These are phyloP conservation scores for Archips xylosteana DNA, from an alignment of 2,888 invertebrate genomes.

Conservation along the genomic window DNA sequence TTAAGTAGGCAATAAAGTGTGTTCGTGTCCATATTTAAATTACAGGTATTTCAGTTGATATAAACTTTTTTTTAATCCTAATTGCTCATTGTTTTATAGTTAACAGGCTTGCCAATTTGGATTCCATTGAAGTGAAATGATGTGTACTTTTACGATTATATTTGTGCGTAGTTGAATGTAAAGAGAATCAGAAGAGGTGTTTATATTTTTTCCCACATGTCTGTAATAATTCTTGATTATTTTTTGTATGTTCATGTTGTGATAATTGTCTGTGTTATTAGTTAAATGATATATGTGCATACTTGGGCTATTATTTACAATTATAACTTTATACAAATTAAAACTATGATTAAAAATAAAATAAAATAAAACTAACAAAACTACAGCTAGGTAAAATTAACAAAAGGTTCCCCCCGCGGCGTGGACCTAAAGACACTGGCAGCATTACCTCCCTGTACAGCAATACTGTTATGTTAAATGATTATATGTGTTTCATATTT, in stretches of 20 bases:
- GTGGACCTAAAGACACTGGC: not conserved
- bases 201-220: not conserved
- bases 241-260: not conserved
- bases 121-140: conserved; percentile 6
- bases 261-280: not conserved
- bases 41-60: not conserved
- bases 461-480: too few species aligned
- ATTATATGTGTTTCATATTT: too few species aligned
- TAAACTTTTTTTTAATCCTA: not conserved
- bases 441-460: not conserved
- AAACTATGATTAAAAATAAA: too few species aligned
- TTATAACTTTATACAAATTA: too few species aligned
- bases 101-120: conserved; percentile 24
- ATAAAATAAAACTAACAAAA: too few species aligned
- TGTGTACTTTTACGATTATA: not conserved
- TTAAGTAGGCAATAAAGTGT: too few species aligned
- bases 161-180: conserved; percentile 15
- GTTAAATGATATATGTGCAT: too few species aligned
- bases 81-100: not conserved
- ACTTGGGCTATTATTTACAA: too few species aligned
- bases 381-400: too few species aligned
- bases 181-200: conserved; percentile 1
- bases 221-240: not conserved
- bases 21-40: too few species aligned
- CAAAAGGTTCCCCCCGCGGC: too few species aligned